Base-by-base conservation (phyloP, 2,888 invertebrate genomes). In the Amphiduros pacificus region DNA sequence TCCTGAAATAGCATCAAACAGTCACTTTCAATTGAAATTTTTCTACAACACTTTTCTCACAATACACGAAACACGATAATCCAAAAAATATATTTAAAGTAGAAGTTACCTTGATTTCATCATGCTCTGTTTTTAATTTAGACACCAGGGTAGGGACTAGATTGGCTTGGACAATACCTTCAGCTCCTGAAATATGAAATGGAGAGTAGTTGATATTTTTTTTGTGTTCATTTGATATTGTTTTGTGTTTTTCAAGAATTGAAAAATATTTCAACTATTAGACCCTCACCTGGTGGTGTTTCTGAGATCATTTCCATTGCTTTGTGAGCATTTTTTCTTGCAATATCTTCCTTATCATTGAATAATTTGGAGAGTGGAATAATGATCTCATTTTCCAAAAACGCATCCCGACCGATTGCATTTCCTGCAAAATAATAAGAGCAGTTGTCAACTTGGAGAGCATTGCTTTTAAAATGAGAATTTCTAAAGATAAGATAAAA, bases 291-390 rank as follows among this genome's bases (percentile, higher is more conserved):
- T 64, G 67, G 63, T 6, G 79, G 76, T 27, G 77, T 78, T 62
- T 81, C 78, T 36, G 82, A 80, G 3, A 80, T 68, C 77, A 80
- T 80, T 69, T 81, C 77, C 4, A 82, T 70, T 52, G 82, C 78
- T 67, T 73, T 69, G 60, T 82, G 82, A 36, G 80, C 77, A 72
- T 82, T 80, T 69, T 74, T 74, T 41, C 82, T 71, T 2, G 76
- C 79, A 65, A 79, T 77, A 57, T 78, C 77, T 57, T 79, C 80
- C 54, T 69, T 68, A 64, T 82, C 82, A 68, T 82, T 74, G 69
- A 82, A 82, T 41, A 82, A 57, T 55, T 72, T 67, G 4, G 82
- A 73, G 44, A 82, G 66, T 27, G 79, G 76, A 36, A 69, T 63
- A 56, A 82, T 77, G 3, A 81, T 75, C 11, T 68, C 73, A 60